Base-by-base conservation (phyloP, 2,797 vertebrate species). In the Thalassophryne amazonica region DNA sequence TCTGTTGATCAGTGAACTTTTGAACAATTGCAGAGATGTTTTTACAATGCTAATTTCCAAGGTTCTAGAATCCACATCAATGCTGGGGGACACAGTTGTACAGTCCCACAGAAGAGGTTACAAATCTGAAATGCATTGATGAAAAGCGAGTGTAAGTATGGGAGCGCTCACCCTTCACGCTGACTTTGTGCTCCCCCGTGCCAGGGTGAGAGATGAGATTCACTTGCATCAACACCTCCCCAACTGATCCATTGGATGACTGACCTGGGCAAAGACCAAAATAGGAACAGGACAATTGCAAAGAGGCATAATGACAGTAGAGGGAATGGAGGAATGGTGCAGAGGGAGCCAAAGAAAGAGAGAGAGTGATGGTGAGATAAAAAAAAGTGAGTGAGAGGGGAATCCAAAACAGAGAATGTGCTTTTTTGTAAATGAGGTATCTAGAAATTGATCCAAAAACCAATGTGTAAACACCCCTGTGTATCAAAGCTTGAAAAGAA, bases 111-210 rank as follows among this genome's bases (percentile, higher is more conserved):
- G n/a, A n/a, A n/a, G n/a, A n/a, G n/a, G n/a, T n/a, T n/a, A 59
- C 12, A 39, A 15, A 58, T 66, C 49, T 48, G 24, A 66, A 43
- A 39, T 30, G 28, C 36, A 58, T 56, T 36, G 38, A 48, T 21
- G 14, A 49, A 67, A 36, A 27, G 21, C 23, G 21, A 22, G 36
- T 36, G 16, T 20, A 43, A 28, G 32, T 3, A 47, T 9, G 34
- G 47, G 45, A 46, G 62, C 53, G 23, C 85, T 86, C 78, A 90
- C 88, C 88, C 80, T 88, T 98, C 39, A 96, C 94, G 60, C 90
- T 95, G 88, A 99, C 93, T 93, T 96, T 99, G 75, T 98, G 95
- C 67, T 99, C 96, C 31, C 95, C 96, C 0, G 94, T 97, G 72
- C 96, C 95, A 45, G 96, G 95, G 73, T 93, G 92, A 62, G 94